phyloP scores from a whole-genome alignment of 2,113 vertebrate genomes.

The Dascyllus trimaculatus region DNA sequence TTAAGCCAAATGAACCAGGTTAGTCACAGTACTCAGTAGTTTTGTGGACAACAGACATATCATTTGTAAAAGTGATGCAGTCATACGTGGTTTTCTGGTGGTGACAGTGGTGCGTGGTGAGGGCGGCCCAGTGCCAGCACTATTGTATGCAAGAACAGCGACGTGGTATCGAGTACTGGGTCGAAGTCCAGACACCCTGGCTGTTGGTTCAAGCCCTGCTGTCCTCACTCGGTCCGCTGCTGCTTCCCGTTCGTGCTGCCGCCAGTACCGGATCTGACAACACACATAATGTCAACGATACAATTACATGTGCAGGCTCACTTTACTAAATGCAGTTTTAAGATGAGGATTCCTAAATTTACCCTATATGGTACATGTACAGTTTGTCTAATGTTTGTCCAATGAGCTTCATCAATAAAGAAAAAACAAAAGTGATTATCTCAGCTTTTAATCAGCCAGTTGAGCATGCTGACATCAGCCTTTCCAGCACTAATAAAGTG shows the following conservation, averaged over 20 bases:
- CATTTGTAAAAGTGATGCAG: too few species aligned
- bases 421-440: background rate
- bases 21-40: too few species aligned
- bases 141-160: constrained; percentile 94
- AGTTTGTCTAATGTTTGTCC: background rate
- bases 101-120: constrained; percentile 89
- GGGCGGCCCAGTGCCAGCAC: constrained; percentile 92
- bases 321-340: too few species aligned
- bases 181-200: constrained; percentile 88
- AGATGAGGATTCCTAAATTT: too few species aligned
- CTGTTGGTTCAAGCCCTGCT: constrained; percentile 88
- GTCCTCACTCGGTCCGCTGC: constrained; percentile 95
- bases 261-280: constrained; percentile 96
- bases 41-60: too few species aligned
- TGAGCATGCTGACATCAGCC: background rate
- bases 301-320: background rate
- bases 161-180: constrained; percentile 94
- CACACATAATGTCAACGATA: background rate
- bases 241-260: constrained; percentile 92
- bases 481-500: background rate
- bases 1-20: too few species aligned
- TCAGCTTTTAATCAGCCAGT: too few species aligned
- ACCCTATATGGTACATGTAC: too few species aligned
- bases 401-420: background rate
- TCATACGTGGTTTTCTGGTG: constrained; percentile 93